Evolutionary conservation across 1,140 invertebrate species (phyloP).

Genomic region (Myzus persicae): DNA sequence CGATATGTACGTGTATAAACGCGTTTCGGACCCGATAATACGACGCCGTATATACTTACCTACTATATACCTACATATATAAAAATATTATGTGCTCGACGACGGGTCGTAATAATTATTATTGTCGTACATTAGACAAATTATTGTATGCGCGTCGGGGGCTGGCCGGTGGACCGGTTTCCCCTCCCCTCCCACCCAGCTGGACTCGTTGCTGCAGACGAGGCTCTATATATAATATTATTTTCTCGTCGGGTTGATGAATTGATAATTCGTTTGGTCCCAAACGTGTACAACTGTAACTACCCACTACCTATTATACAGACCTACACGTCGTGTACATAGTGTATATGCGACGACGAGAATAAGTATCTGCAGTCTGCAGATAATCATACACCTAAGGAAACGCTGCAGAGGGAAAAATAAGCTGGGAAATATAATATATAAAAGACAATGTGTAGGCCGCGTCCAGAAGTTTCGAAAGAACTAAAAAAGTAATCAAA

Average conservation of each 20-base stretch:
- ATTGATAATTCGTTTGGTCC: conserved; percentile 2
- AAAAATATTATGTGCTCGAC: neutral
- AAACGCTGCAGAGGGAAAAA: neutral
- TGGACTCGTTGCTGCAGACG: neutral
- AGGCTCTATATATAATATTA: neutral
- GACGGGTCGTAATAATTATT: conserved; percentile 26
- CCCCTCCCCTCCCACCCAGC: neutral
- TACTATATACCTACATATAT: neutral
- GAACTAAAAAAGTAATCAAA: neutral
- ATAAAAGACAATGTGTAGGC: neutral
- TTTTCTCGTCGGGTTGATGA: neutral
- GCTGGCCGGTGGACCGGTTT: conserved; percentile 27
- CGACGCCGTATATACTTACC: neutral
- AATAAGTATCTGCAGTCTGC: neutral
- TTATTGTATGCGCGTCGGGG: conserved; percentile 12
- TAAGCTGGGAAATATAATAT: neutral
- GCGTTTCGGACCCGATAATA: conserved; percentile 28
- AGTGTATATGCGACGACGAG: neutral
- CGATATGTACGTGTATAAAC: neutral
- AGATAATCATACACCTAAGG: no score
- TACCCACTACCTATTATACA: neutral
- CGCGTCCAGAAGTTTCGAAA: neutral
- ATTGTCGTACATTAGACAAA: conserved; percentile 54
- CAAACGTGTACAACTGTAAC: neutral
- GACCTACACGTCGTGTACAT: no score